A percentile compares a stretch with the other conserved stretches of the same genome.
phyloP scores from a whole-genome alignment of 2,797 vertebrate species.

The Pitangus sulphuratus region DNA sequence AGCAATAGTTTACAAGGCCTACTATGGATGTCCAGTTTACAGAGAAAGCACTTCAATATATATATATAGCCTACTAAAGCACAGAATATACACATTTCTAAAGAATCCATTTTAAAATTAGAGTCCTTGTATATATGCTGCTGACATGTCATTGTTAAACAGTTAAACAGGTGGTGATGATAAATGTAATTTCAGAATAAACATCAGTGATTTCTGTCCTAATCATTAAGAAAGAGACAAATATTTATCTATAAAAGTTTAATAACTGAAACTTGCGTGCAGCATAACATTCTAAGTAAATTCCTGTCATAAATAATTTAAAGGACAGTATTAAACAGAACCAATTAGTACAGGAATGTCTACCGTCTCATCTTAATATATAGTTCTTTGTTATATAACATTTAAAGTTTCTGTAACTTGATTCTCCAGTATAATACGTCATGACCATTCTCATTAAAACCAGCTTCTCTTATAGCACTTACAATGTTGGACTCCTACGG shows the following conservation, averaged over 20 bases:
- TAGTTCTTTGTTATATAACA: constrained; percentile 59
- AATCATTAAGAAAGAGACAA: constrained; percentile 27
- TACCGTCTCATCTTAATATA: constrained; percentile 57
- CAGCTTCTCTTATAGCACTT: constrained; percentile 69
- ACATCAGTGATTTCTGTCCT: background rate
- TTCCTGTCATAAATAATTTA: constrained; percentile 59
- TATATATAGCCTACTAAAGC: no score
- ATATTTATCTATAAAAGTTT: constrained; percentile 51
- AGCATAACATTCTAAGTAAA: constrained; percentile 10
- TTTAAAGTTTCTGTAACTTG: constrained; percentile 67
- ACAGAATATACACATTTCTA: background rate
- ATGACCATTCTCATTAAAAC: constrained; percentile 74
- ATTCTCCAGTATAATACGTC: constrained; percentile 68
- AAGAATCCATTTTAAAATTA: background rate
- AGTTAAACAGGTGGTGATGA: background rate
- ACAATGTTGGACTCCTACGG: constrained; percentile 74
- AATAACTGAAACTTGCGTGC: background rate
- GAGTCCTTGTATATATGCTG: background rate
- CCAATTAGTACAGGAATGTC: constrained; percentile 68
- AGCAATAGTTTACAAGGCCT: background rate
- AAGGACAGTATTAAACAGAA: constrained; percentile 45
- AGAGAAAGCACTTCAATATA: background rate
- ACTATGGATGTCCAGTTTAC: background rate
- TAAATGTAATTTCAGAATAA: background rate
- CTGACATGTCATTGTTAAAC: background rate